Base-by-base conservation (phyloP, 2,113 vertebrate species). In the Phyllostomus hastatus region DNA sequence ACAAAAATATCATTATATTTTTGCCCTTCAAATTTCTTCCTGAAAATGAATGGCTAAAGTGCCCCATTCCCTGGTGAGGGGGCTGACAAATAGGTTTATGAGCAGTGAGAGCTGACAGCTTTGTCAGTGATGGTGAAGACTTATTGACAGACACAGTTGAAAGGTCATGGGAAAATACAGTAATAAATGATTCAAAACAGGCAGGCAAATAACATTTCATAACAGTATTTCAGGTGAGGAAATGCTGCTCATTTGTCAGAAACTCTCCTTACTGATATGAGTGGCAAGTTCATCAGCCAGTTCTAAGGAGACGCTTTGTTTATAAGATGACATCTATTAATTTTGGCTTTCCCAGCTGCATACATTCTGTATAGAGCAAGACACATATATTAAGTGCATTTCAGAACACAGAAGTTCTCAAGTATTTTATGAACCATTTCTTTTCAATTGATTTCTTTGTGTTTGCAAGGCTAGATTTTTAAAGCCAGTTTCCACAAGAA, bases 111-210 rank as follows among this genome's bases (percentile, higher is more conserved):
- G 12, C 22, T 84, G 93, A 93, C 61, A 86, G 61, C 0, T 35
- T 67, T 97, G 91, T 75, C 92, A 95, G 85, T 67, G 80, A 67
- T 11, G 20, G 64, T 61, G 52, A 79, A 86, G 41, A 54, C 19
- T 59, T 66, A 69, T 14, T 95, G 82, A 85, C 57, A 96, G 67
- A 54, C 94, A 97, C 80, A 93, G 83, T 95, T 97, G 85, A 88
- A 97, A 95, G 85, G 93, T 95, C 95, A 84, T 20, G 69, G 20
- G 59, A 84, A 35, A 26, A 95, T 70, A 97, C 72, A 96, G 64
- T 52, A 97, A 96, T 76, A 92, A 94, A 76, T 15, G 20, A 41
- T 95, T 57, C 86, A 61, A 96, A 97, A 96, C 0, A 50, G 15
- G 2, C 87, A 93, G 64, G 46, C 76, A 75, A 89, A 35, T 96